A percentile compares a stretch with the other conserved stretches of the same genome.
These are phyloP conservation scores for Drosophila persimilis DNA, from an alignment of 1,140 invertebrate species.

Conservation along the genomic window DNA sequence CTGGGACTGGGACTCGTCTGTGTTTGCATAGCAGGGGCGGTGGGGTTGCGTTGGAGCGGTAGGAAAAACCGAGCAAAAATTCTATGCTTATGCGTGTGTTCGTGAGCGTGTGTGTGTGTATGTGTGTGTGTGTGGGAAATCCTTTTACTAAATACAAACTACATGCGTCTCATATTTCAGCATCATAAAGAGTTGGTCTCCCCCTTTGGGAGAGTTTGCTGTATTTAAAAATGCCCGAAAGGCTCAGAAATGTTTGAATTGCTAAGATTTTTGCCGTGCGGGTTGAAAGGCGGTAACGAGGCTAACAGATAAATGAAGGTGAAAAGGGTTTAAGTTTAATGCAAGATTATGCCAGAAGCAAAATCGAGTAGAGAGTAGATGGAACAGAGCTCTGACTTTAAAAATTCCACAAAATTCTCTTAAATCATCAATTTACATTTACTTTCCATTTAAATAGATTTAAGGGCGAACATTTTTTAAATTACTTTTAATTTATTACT, in stretches of 20 bases:
- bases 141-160: slow-evolving; percentile 74
- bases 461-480: not conserved
- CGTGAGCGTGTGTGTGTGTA: slow-evolving; percentile 5
- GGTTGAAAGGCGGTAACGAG: not conserved
- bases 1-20: slow-evolving; percentile 25
- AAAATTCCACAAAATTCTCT: no score
- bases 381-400: no score
- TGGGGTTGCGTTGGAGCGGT: not conserved
- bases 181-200: slow-evolving; percentile 52
- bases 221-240: slow-evolving; percentile 71
- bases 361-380: no score
- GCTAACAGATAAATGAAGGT: slow-evolving; percentile 24
- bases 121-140: slow-evolving; percentile 42
- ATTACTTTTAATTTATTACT: not conserved
- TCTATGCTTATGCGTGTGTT: not conserved
- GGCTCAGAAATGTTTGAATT: slow-evolving; percentile 43
- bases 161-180: slow-evolving; percentile 66
- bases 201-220: slow-evolving; percentile 5
- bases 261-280: slow-evolving; percentile 16
- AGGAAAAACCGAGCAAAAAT: slow-evolving; percentile 26
- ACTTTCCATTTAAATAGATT: no score
- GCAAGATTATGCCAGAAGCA: not conserved
- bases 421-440: no score
- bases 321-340: slow-evolving; percentile 4
- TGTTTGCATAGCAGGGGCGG: slow-evolving; percentile 41